phyloP scores from a whole-genome alignment of 1,140 invertebrate species.

The Diabrotica undecimpunctata region DNA sequence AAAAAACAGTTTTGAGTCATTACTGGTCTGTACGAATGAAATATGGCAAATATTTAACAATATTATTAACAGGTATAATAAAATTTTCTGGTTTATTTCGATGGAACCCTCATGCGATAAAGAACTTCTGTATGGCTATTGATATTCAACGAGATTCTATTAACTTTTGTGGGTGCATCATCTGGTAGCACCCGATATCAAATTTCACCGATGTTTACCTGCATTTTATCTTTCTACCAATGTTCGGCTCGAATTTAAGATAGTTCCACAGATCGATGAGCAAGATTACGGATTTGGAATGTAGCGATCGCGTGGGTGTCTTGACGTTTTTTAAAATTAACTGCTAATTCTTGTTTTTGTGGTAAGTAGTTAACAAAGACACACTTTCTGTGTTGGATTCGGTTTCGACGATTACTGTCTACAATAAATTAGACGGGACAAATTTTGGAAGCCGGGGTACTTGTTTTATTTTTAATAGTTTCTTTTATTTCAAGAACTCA shows the following conservation, averaged over 20 bases:
- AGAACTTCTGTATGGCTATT: too few relatives aligned
- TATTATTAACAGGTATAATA: too few relatives aligned
- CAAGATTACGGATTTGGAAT: neutral
- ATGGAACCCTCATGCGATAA: too few relatives aligned
- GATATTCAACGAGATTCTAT: neutral
- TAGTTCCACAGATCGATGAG: neutral
- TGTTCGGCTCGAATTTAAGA: neutral
- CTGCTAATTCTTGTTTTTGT: neutral
- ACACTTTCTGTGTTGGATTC: neutral
- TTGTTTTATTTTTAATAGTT: neutral
- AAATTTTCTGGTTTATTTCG: too few relatives aligned
- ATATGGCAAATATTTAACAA: too few relatives aligned
- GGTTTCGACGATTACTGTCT: neutral
- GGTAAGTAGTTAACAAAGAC: neutral
- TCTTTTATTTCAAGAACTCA: too few relatives aligned
- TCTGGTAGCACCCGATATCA: neutral
- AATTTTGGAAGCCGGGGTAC: neutral
- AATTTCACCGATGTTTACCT: neutral
- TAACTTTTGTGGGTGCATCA: neutral
- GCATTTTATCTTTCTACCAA: neutral
- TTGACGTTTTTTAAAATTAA: neutral
- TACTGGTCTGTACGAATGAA: too few relatives aligned
- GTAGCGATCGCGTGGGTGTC: constrained; percentile 1
- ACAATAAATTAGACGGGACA: neutral
- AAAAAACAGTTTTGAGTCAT: too few relatives aligned